Conservation (phyloP, 2,888 invertebrate species). For the Resseliella maxima region DNA sequence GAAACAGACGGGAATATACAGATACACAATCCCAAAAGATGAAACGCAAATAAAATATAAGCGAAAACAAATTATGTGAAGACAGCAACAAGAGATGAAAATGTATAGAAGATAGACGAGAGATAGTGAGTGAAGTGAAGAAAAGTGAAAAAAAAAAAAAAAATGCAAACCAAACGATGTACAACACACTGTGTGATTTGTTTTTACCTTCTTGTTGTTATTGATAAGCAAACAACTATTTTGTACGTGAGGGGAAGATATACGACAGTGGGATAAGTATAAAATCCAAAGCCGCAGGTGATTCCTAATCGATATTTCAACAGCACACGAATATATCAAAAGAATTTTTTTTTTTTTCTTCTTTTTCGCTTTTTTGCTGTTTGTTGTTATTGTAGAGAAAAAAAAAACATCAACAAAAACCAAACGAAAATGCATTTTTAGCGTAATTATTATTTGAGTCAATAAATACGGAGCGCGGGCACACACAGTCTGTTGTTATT, state of each 20-base stretch:
- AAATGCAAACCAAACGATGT: background rate
- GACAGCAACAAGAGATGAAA: background rate
- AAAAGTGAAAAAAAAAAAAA: too few species aligned
- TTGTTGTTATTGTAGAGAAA: too few species aligned
- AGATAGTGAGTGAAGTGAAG: background rate
- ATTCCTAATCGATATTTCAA: conserved; percentile 49
- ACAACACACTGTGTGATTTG: background rate
- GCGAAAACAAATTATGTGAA: conserved; percentile 2
- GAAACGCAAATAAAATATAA: conserved; percentile 47
- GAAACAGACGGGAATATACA: background rate
- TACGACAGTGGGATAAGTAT: background rate
- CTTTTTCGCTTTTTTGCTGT: too few species aligned
- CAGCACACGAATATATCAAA: background rate
- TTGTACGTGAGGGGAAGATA: background rate
- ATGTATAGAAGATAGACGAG: background rate
- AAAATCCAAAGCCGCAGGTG: conserved; percentile 46
- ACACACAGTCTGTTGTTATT: background rate
- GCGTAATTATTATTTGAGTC: conserved; percentile 44
- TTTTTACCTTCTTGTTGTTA: conserved; percentile 40
- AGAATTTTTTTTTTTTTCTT: too few species aligned
- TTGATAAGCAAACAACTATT: conserved; percentile 44
- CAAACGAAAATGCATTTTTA: conserved; percentile 13
- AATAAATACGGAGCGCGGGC: background rate
- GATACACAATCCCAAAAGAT: conserved; percentile 14
- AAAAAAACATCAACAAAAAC: conserved; percentile 41